Evolutionary conservation across 2,888 invertebrate species (phyloP), one percentile per base, ranked within the genome.

Genomic region (Thalpophila matura): DNA sequence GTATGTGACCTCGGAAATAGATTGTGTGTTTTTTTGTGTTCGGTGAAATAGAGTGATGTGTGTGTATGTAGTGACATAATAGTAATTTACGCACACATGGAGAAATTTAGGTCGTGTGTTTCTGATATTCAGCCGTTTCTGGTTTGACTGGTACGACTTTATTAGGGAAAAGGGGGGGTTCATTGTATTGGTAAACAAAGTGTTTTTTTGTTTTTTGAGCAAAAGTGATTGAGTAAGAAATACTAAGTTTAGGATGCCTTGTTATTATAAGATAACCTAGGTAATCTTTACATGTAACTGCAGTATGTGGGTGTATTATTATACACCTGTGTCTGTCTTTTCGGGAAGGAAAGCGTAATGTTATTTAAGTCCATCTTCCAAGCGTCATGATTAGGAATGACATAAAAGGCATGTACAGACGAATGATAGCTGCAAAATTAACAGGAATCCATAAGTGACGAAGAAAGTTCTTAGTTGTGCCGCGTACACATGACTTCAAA

Each of bases 1-100:
- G 70, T 74, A 53, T 81, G 71, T 80, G 82, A 81, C 80, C 83
- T 82, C 80, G 79, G 81, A 82, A 82, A 80, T 80, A 78, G 79
- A 80, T 68, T 76, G 73, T 80, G 73, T 69, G 49, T 62, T 68
- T 62, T 75, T 79, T 79, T 76, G 49, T 71, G 61, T 74, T 74
- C 45, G 18, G 18, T 56, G 71, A 63, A 56, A 26, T 70, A 62
- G 63, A 53, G 10, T 31, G 33, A 33, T 69, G 51, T 69, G 60
- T 74, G 70, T 46, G 24, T 31, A n/a, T 33, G 26, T 35, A 26
- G 18, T 75, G 64, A 57, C 46, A 75, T 64, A 54, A 75, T 49
- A 37, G 71, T 64, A 54, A 75, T 49, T 33, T 22, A 55, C 50
- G 9, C 71, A 53, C 55, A 71, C 76, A 53, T 33, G 10, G 10